Percentiles rank a stretch among this genome's conserved stretches.
Conservation (phyloP, 2,113 vertebrate species). For the Pollachius pollachius region DNA sequence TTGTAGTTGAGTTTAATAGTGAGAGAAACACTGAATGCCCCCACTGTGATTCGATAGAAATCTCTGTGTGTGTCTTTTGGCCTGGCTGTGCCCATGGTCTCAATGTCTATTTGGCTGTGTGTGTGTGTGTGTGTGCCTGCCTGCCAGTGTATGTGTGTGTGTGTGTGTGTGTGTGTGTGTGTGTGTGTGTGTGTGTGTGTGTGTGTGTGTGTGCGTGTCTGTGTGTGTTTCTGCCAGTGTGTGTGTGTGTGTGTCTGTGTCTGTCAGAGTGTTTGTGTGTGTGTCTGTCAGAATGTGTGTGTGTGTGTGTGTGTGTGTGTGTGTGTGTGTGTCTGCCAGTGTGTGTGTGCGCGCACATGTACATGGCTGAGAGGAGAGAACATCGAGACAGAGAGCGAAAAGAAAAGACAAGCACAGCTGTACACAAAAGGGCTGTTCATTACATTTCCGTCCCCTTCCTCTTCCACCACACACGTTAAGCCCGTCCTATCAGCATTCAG, state of each 20-base stretch:
- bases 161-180: constrained; percentile 18
- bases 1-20: constrained; percentile 14
- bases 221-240: constrained; percentile 16
- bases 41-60: constrained; percentile 46
- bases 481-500: constrained; percentile 24
- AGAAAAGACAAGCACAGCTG: constrained; percentile 49
- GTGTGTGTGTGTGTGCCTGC: constrained; percentile 6
- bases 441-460: constrained; percentile 24
- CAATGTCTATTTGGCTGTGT: constrained; percentile 19
- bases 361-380: neutral
- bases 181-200: neutral
- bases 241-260: constrained; percentile 33
- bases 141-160: neutral
- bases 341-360: constrained; percentile 8
- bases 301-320: constrained; percentile 35
- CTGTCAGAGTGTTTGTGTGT: constrained; percentile 25
- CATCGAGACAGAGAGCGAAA: constrained; percentile 30
- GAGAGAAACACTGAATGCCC: constrained; percentile 27
- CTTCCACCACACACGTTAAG: constrained; percentile 38
- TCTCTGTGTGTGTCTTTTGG: constrained; percentile 34
- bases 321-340: constrained; percentile 15
- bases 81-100: constrained; percentile 20
- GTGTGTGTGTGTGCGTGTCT: constrained; percentile 34
- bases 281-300: constrained; percentile 18
- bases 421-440: constrained; percentile 67